phyloP scores from a whole-genome alignment of 2,797 vertebrate genomes.

The Chelonia mydas region DNA sequence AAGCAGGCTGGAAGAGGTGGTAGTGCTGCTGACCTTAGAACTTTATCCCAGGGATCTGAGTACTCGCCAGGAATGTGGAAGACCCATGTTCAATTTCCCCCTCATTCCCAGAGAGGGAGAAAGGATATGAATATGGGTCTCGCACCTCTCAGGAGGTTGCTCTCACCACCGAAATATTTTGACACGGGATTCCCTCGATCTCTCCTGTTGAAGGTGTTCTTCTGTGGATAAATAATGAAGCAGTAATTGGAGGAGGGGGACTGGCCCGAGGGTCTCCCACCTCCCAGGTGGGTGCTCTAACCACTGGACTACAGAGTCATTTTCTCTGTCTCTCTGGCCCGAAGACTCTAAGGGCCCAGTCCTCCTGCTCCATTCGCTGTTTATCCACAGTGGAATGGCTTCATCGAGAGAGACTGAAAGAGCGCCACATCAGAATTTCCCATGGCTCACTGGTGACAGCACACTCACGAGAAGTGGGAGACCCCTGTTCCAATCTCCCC shows the following conservation, averaged over 20 bases:
- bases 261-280: neutral
- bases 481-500: neutral
- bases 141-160: neutral
- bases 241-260: neutral
- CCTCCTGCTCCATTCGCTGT: neutral
- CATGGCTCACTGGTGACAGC: neutral
- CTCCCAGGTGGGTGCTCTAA: neutral
- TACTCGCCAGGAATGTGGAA: neutral
- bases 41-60: neutral
- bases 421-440: neutral
- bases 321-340: neutral
- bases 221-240: neutral
- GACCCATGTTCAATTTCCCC: neutral
- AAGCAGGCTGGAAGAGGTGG: neutral
- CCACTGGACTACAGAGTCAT: neutral
- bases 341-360: neutral
- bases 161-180: neutral
- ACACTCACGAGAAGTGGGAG: neutral
- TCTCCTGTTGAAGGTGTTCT: neutral
- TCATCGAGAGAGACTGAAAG: neutral
- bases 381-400: neutral
- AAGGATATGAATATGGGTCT: neutral
- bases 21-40: neutral
- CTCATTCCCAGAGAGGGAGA: neutral
- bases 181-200: neutral